A percentile compares a stretch with the other conserved stretches of the same genome.
Conservation (phyloP, 2,797 vertebrate genomes). For the Heliangelus exortis region DNA sequence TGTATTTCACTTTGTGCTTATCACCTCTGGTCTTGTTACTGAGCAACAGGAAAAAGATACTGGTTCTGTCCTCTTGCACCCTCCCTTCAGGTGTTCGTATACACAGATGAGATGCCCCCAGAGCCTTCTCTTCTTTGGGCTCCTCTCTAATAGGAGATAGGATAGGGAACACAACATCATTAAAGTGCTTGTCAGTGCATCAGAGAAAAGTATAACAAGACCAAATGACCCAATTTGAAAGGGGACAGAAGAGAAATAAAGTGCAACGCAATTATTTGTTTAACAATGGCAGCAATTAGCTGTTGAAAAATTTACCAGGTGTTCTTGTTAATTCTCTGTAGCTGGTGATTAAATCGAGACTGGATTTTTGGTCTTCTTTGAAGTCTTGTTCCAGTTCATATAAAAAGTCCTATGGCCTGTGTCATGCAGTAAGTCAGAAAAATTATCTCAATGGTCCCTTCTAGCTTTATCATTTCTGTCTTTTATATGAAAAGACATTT, state of each 20-base stretch:
- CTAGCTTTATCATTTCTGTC: not conserved
- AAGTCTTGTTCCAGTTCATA: constrained; percentile 10
- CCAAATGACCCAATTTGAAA: constrained; percentile 2
- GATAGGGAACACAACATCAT: not conserved
- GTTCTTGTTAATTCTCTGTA: not conserved
- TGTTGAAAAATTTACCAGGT: constrained; percentile 17
- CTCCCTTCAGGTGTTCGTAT: not conserved
- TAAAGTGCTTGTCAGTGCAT: not conserved
- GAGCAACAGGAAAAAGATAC: not conserved
- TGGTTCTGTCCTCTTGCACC: not conserved
- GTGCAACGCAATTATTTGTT: constrained; percentile 12
- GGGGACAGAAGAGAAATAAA: not conserved
- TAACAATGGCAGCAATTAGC: constrained; percentile 46
- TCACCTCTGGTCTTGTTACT: not conserved
- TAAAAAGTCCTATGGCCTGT: constrained; percentile 15
- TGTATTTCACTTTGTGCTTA: not conserved
- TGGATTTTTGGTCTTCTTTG: constrained; percentile 12
- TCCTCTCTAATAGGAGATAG: not conserved
- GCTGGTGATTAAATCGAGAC: constrained; percentile 28
- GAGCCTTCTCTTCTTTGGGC: not conserved
- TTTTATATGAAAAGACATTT: not conserved
- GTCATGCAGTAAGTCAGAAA: not conserved
- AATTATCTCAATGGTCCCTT: not conserved
- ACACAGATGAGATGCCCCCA: not conserved
- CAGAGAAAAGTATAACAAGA: not conserved